phyloP scores from a whole-genome alignment of 2,888 invertebrate species.

The Mimas tiliae region DNA sequence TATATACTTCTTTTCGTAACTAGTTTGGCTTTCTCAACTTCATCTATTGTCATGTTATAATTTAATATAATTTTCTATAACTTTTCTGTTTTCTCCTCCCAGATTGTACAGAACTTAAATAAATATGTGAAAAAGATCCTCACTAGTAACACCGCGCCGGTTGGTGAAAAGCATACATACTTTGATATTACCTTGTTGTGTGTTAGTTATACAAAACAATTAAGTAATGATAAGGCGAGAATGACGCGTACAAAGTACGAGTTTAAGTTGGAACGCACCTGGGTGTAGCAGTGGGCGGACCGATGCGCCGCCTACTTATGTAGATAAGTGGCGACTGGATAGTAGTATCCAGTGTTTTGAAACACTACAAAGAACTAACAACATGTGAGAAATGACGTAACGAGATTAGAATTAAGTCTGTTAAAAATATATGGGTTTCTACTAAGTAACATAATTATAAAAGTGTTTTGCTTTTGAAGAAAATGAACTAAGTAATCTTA shows the following conservation, averaged over 20 bases:
- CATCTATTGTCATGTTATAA: too few species aligned
- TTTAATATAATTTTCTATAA: too few species aligned
- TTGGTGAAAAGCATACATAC: background rate
- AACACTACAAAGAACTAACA: conserved; percentile 52
- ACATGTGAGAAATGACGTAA: conserved; percentile 58
- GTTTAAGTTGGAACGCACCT: conserved; percentile 52
- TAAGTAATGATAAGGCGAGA: conserved; percentile 56
- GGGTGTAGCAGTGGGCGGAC: conserved; percentile 74
- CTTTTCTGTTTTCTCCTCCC: too few species aligned
- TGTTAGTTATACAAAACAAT: conserved; percentile 12
- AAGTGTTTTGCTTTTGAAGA: background rate
- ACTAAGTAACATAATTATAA: too few species aligned
- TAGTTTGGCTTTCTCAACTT: too few species aligned
- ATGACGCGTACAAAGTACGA: conserved; percentile 50
- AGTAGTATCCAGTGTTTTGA: conserved; percentile 51
- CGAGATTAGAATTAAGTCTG: conserved; percentile 12
- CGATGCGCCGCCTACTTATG: conserved; percentile 60
- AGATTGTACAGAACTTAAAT: too few species aligned
- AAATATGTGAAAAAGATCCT: too few species aligned
- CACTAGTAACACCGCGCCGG: too few species aligned
- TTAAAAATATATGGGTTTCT: too few species aligned
- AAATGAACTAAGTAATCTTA: background rate
- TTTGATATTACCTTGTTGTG: background rate
- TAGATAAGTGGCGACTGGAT: too few species aligned
- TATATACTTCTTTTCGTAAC: too few species aligned